phyloP scores from a whole-genome alignment of 2,797 vertebrate species.

The Galago senegalensis region DNA sequence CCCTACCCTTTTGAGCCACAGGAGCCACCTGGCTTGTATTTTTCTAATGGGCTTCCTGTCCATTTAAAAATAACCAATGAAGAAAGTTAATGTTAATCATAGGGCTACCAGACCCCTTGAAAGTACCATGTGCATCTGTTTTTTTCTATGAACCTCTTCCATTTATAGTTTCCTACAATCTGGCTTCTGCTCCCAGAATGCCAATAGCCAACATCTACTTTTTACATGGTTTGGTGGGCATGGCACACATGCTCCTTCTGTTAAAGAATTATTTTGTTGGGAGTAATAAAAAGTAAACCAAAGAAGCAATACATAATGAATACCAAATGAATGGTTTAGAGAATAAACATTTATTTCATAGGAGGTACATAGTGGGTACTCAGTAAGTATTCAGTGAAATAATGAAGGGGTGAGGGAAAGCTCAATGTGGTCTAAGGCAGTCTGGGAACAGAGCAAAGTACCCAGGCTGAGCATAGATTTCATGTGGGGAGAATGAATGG shows the following conservation, averaged over 20 bases:
- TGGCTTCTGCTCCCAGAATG: slow-evolving; percentile 40
- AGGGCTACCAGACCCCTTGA: background rate
- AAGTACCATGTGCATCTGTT: slow-evolving; percentile 42
- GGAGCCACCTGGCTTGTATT: background rate
- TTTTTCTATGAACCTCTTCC: slow-evolving; percentile 21
- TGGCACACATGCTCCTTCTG: background rate
- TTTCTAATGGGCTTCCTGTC: slow-evolving; percentile 36
- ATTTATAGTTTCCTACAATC: background rate
- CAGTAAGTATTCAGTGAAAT: background rate
- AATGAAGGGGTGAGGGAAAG: slow-evolving; percentile 24
- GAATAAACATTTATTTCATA: slow-evolving; percentile 37
- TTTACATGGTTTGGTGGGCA: background rate
- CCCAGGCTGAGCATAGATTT: background rate
- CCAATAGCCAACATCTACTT: background rate
- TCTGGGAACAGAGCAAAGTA: background rate
- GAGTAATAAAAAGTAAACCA: slow-evolving; percentile 49
- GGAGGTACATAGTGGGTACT: background rate
- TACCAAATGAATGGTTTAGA: slow-evolving; percentile 10
- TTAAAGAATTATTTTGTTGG: slow-evolving; percentile 41
- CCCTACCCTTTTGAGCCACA: too few relatives aligned
- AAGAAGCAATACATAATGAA: slow-evolving; percentile 18
- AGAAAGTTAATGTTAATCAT: slow-evolving; percentile 9
- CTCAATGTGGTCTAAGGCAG: background rate
- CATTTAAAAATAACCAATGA: slow-evolving; percentile 49
- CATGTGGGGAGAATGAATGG: background rate